Evolutionary conservation across 2,113 vertebrate genomes (phyloP), one percentile per base, ranked within the genome.

Genomic region (Gallinago undulata): DNA sequence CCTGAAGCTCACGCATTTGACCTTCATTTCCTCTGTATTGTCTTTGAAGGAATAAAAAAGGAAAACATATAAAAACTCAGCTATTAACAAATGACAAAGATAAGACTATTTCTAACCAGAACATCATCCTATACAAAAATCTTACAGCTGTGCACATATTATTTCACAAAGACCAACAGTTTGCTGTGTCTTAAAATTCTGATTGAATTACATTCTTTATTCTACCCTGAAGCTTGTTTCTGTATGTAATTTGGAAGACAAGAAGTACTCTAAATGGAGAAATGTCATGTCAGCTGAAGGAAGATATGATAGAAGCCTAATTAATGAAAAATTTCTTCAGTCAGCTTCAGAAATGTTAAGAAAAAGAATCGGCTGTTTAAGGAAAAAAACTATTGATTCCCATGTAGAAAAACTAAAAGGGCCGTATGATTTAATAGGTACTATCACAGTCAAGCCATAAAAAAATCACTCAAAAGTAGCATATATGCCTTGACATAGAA

Each of bases 21-120:
- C 99, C 99, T 98, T 99, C 99, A 88, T 99, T 99, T 97, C 99
- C 99, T 98, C 99, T 98, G 96, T 99, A 99, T 66, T 99, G 99
- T 96, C 99, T 99, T 97, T 64, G 87, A 85, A 83, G 56, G 88
- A 95, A 96, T 22, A 69, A 90, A 92, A 97, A 95, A 88, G 24
- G 5, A 28, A 90, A 88, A 35, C 4, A 30, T 27, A 19, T 72
- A 41, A 78, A 30, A 87, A 48, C 16, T 50, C 41, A 57, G 17
- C 17, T 77, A 66, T 23, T 30, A 84, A 47, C 23, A 77, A 78
- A 81, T 51, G 18, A 39, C 16, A 67, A 87, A 59, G 22, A 24
- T n/a, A 31, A 35, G 22, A 60, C 9, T 45, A 66, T 25, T 88
- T 85, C 63, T 83, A 80, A 55, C 12, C 41, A 93, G 75, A 83